Base-by-base conservation (phyloP, 2,888 invertebrate genomes). In the Gastracanthus pulcherrimus region DNA sequence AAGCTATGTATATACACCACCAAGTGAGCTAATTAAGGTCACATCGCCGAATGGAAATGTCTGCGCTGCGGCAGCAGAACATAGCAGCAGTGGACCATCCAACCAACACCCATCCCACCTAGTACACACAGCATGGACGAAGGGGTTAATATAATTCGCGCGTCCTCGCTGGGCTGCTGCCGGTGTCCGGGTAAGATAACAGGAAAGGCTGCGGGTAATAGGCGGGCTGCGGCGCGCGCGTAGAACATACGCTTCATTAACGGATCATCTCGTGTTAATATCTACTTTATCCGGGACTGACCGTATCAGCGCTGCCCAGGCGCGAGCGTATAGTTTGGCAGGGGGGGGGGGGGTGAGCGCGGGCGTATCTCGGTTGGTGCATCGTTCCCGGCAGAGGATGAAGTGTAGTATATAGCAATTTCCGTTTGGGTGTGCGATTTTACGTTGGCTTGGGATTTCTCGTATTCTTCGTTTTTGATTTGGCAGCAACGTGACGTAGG, bases 241-340 rank as follows among this genome's bases (percentile, higher is more conserved):
- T 85, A 82, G 89, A 91, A 91, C 91, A 91, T 91, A 91, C 91
- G 91, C 91, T 91, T 91, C 91, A 91, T 91, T 91, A 91, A 91
- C 91, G 91, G 91, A 91, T 91, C 90, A 91, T 91, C 91, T 91
- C 91, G 89, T 91, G 91, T 91, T 91, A 91, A 91, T 91, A 91
- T 91, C 91, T 91, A 91, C 91, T 91, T 91, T 91, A 91, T 91
- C 91, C 89, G 88, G 86, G 87, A 89, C 89, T 90, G 91, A 91
- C 91, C 91, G 90, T 91, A 91, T 91, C 91, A 91, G 91, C 88
- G 88, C 87, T 89, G 88, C 87, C 90, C 91, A 91, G 90, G 88
- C 91, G 89, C 88, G 87, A 83, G 84, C 84, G 4, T 45, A 16
- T 45, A 5, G 45, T 4, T 38, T 29, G 34, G 2, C 16, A 3